Conservation (phyloP, 1,140 invertebrate species). For the Drosophila malerkotliana region DNA sequence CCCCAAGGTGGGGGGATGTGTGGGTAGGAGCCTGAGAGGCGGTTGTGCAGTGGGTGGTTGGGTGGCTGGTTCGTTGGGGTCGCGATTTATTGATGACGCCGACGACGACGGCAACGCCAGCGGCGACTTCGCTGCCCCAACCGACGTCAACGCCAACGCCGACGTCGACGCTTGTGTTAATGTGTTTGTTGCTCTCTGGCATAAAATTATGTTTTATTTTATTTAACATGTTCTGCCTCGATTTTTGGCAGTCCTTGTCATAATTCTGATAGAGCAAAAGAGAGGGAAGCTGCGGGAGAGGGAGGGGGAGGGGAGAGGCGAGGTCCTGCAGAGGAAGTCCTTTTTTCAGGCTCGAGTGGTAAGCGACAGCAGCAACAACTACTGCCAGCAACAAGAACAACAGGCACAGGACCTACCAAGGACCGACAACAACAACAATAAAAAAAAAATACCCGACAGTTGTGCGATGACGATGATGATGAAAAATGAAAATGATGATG, state of each 20-base stretch:
- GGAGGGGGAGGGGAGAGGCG: background rate
- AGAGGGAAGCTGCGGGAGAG: background rate
- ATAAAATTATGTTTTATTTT: conserved; percentile 83
- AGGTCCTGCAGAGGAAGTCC: conserved; percentile 64
- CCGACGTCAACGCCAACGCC: background rate
- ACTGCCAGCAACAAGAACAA: conserved; percentile 10
- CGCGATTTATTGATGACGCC: conserved; percentile 80
- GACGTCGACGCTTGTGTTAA: conserved; percentile 62
- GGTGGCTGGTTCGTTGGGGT: conserved; percentile 65
- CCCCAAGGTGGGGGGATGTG: conserved; percentile 16
- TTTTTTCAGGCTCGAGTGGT: conserved; percentile 51
- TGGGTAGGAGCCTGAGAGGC: conserved; percentile 6
- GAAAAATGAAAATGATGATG: conserved; percentile 49
- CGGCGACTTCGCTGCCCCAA: conserved; percentile 23
- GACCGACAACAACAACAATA: too few relatives aligned
- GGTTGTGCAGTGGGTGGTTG: conserved; percentile 42
- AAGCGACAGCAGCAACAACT: conserved; percentile 24
- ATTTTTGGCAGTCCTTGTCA: conserved; percentile 74
- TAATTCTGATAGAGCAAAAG: conserved; percentile 53
- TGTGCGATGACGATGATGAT: conserved; percentile 50
- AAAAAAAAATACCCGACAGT: conserved; percentile 35
- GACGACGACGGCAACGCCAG: conserved; percentile 39
- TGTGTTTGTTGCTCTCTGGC: conserved; percentile 77
- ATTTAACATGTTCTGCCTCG: conserved; percentile 74
- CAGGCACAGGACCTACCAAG: conserved; percentile 5